Evolutionary conservation across 2,113 vertebrate species (phyloP), one percentile per base, ranked within the genome.

Genomic region (Dicerorhinus sumatrensis): DNA sequence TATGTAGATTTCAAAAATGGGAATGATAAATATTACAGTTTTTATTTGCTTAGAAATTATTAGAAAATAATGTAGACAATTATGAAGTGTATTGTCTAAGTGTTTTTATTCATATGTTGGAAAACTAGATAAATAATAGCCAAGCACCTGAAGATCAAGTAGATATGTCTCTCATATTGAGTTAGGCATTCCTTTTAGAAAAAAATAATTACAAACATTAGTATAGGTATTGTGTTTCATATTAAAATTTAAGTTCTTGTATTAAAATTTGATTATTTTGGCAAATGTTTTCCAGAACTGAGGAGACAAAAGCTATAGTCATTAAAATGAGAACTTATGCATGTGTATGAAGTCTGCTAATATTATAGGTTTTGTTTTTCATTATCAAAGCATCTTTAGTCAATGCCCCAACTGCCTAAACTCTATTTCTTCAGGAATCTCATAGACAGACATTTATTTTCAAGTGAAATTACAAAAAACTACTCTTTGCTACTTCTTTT

Each of bases 371-470:
- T 95, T 54, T 62, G 46, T 21, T 90, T 92, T 94, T 62, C 60
- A 36, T 29, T 4, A 31, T 69, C 29, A 77, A 89, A 85, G 3
- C 27, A 33, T 87, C 54, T 60, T 31, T 60, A 58, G 2, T 60
- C 16, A 51, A 5, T 60, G n/a, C 0, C 4, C 8, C 29, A 86
- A 58, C 20, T 87, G n/a, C 91, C 96, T 94, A 67, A 46, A 93
- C 76, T 91, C 67, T 46, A 48, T 95, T 92, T 86, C 11, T 1
- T 62, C 60, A 92, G 92, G 91, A 97, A 94, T 85, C 42, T 63
- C 48, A 13, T 67, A 94, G 12, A 48, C 36, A 36, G 0, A 88
- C 63, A 83, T 96, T 95, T 94, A 81, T 89, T 79, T 91, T 97
- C 70, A 13, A 92, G 89, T 96, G 80, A 95, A 91, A 94, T 0